Conservation (phyloP, 2,797 vertebrate species). For the Perodicticus potto region DNA sequence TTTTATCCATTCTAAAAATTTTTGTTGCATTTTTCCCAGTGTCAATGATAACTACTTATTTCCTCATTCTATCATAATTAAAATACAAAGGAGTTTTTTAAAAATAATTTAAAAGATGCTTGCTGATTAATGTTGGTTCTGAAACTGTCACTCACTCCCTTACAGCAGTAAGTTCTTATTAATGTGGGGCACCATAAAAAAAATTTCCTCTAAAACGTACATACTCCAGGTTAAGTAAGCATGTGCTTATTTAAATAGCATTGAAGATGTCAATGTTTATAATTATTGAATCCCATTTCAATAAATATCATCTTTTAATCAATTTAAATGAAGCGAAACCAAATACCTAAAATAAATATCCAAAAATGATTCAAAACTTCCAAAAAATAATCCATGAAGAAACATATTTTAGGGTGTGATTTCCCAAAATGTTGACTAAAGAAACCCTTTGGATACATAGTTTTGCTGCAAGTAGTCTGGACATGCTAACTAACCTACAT, state of each 20-base stretch:
- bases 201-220: background rate
- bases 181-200: background rate
- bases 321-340: background rate
- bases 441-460: background rate
- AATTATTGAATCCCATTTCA: constrained; percentile 20
- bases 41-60: background rate
- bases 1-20: background rate
- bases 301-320: background rate
- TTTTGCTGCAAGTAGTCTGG: background rate
- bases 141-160: background rate
- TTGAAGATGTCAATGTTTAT: background rate
- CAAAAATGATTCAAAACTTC: background rate
- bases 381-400: background rate
- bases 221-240: background rate
- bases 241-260: constrained; percentile 7
- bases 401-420: background rate
- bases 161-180: background rate
- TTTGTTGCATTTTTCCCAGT: background rate
- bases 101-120: background rate
- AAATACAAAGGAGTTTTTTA: background rate
- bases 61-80: background rate
- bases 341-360: constrained; percentile 14
- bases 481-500: background rate
- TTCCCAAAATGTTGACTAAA: background rate
- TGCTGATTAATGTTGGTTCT: background rate